Conservation (phyloP, 2,888 invertebrate species). For the Drosophila meridionalis region DNA sequence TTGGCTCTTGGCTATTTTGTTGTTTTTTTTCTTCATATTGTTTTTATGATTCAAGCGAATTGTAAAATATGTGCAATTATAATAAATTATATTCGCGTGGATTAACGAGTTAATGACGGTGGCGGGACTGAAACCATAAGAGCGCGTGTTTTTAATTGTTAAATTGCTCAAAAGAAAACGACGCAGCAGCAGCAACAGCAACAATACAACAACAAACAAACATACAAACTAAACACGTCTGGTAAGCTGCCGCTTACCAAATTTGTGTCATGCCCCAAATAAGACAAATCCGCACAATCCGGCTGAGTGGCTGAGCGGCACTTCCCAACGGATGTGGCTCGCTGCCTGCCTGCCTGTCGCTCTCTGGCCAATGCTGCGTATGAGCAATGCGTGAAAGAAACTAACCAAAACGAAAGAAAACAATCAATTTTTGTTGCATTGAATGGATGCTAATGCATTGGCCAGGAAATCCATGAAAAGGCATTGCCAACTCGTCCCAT, state of each 20-base stretch:
- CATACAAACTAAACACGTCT: conserved; percentile 23
- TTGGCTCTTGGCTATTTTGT: conserved; percentile 19
- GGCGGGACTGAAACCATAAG: conserved; percentile 58
- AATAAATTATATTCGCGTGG: conserved; percentile 80
- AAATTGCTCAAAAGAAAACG: conserved; percentile 75
- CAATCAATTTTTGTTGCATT: conserved; percentile 37
- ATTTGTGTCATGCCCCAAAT: conserved; percentile 81
- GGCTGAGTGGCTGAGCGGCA: conserved; percentile 45
- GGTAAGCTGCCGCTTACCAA: conserved; percentile 62
- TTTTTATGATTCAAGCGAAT: conserved; percentile 68
- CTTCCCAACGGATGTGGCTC: conserved; percentile 65
- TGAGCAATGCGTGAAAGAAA: conserved; percentile 37
- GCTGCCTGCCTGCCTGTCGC: conserved; percentile 1
- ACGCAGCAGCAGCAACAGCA: conserved; percentile 30
- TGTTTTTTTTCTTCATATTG: not conserved
- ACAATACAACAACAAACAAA: conserved; percentile 4
- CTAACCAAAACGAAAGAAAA: conserved; percentile 1
- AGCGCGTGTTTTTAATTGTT: conserved; percentile 80
- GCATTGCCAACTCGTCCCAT: conserved; percentile 58
- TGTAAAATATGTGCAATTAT: conserved; percentile 72
- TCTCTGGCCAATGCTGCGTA: conserved; percentile 38
- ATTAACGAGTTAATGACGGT: conserved; percentile 79
- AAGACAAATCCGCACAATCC: conserved; percentile 73
- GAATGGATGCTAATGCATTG: conserved; percentile 63
- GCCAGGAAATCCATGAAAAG: conserved; percentile 68